These are phyloP conservation scores for Apogon hyalosoma DNA, from an alignment of 2,797 vertebrate genomes.

Conservation along the genomic window DNA sequence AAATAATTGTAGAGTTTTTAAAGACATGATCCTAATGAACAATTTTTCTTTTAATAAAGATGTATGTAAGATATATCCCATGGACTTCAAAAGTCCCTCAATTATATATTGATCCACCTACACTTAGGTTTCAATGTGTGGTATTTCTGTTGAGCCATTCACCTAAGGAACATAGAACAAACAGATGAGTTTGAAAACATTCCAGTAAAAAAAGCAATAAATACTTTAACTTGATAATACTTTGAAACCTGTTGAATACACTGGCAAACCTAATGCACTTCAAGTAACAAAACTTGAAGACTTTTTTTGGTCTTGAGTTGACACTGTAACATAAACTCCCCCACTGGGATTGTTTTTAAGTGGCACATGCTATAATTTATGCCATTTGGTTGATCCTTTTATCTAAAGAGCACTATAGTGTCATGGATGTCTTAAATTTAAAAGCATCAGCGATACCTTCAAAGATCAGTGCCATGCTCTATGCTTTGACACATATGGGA, in stretches of 20 bases:
- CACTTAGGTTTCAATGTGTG: not conserved
- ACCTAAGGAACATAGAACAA: slow-evolving; percentile 15
- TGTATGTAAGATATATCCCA: too few species aligned
- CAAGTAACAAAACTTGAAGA: not conserved
- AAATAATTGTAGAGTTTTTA: too few species aligned
- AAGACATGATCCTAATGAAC: too few species aligned
- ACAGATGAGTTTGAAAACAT: slow-evolving; percentile 10
- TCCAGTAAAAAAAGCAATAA: not conserved
- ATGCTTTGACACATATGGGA: slow-evolving; percentile 39
- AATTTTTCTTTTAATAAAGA: too few species aligned
- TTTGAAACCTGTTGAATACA: not conserved
- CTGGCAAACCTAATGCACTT: slow-evolving; percentile 1
- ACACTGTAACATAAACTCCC: not conserved
- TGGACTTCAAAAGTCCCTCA: too few species aligned
- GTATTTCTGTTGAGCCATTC: slow-evolving; percentile 45
- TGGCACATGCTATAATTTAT: slow-evolving; percentile 43
- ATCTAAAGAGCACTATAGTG: slow-evolving; percentile 39
- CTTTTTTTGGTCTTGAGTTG: not conserved
- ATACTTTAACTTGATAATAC: slow-evolving; percentile 4
- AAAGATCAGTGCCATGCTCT: slow-evolving; percentile 26
- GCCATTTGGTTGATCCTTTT: slow-evolving; percentile 48
- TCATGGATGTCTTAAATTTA: slow-evolving; percentile 26
- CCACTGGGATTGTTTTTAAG: slow-evolving; percentile 20
- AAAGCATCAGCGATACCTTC: slow-evolving; percentile 34
- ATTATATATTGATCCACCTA: too few species aligned